Evolutionary conservation across 2,888 invertebrate species (phyloP).

Genomic region (Sphaerophoria taeniata): DNA sequence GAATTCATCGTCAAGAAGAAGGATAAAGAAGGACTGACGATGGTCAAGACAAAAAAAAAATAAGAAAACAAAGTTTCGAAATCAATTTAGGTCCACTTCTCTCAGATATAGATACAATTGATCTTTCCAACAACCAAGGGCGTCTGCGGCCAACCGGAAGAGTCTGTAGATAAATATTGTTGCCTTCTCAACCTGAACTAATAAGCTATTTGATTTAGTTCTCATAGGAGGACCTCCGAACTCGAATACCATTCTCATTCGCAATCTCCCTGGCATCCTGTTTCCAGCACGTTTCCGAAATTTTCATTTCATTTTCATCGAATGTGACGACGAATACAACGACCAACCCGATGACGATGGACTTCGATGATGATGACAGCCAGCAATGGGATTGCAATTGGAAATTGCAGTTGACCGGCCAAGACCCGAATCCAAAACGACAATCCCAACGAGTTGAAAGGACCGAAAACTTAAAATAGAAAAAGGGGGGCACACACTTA

Average conservation of each 20-base stretch:
- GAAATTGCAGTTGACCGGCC: conserved; percentile 62
- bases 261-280: conserved; percentile 17
- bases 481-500: not conserved
- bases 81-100: conserved; percentile 69
- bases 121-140: conserved; percentile 52
- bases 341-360: conserved; percentile 23
- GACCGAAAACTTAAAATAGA: conserved; percentile 10
- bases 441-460: conserved; percentile 38
- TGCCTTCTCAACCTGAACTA: conserved; percentile 74
- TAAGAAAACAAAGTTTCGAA: conserved; percentile 42
- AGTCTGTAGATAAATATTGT: conserved; percentile 74
- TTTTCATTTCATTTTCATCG: conserved; percentile 72
- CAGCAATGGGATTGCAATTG: conserved; percentile 62
- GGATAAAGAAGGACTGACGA: not conserved
- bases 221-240: conserved; percentile 20
- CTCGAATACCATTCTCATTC: conserved; percentile 5
- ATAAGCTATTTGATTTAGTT: conserved; percentile 73
- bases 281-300: conserved; percentile 62
- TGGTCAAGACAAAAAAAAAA: not conserved
- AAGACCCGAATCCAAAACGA: not conserved
- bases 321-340: conserved; percentile 40
- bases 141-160: conserved; percentile 72
- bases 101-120: conserved; percentile 50
- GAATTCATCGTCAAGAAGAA: conserved; percentile 5
- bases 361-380: conserved; percentile 56